Evolutionary conservation across 2,888 invertebrate genomes (phyloP).

Genomic region (Stenodera caucasica): DNA sequence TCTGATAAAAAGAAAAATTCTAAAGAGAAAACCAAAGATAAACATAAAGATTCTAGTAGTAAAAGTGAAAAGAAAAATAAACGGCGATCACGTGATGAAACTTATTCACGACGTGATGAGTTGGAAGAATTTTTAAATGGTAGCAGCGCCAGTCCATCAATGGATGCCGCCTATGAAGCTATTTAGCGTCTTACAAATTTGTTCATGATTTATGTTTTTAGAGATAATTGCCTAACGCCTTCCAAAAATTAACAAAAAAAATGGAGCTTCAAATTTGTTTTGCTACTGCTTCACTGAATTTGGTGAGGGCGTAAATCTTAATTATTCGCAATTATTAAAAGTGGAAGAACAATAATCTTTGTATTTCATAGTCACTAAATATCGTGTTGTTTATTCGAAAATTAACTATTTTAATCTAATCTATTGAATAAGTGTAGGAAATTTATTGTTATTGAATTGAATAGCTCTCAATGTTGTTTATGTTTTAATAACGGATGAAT

Average conservation of each 20-base stretch:
- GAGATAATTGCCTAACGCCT: background rate
- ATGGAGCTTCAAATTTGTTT: too few species aligned
- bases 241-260: background rate
- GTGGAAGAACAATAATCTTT: too few species aligned
- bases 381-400: too few species aligned
- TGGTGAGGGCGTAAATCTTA: too few species aligned
- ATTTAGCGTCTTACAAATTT: conserved; percentile 53
- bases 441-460: too few species aligned
- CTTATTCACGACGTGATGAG: conserved; percentile 57
- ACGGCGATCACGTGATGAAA: conserved; percentile 55
- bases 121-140: conserved; percentile 67
- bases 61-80: conserved; percentile 55
- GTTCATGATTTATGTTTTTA: background rate
- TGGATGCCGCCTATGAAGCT: conserved; percentile 64
- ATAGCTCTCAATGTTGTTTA: too few species aligned
- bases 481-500: too few species aligned
- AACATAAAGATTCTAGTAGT: conserved; percentile 51
- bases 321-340: too few species aligned
- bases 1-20: conserved; percentile 58
- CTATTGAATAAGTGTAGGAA: too few species aligned
- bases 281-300: too few species aligned
- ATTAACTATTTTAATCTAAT: too few species aligned
- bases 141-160: conserved; percentile 57
- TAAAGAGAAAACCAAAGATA: conserved; percentile 58
- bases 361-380: too few species aligned